Base-by-base conservation (phyloP, 2,888 invertebrate species). In the Acrobasis consociella region DNA sequence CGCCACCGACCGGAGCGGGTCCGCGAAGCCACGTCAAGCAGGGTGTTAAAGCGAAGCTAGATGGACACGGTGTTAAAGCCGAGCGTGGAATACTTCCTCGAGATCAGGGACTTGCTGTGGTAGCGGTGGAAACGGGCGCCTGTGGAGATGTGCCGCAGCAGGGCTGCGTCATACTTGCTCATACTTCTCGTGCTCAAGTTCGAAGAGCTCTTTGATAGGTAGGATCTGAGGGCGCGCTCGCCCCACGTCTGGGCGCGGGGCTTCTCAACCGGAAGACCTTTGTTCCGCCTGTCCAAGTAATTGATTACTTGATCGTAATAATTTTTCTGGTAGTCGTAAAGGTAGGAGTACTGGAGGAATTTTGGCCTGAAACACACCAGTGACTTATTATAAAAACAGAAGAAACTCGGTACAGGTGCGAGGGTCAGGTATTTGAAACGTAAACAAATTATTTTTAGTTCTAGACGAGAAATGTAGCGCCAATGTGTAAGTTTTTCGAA, bases 291-390 rank as follows among this genome's bases (percentile, higher is more conserved):
- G 84, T 97, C 96, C 87, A 97, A 86, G 89, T 96, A 97, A 63
- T 95, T 95, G 84, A 97, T 96, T 66, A 96, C 95, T 81, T 97
- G 97, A 81, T 97, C 95, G 87, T 97, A 97, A 85, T 97, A 97
- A 89, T 96, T 97, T 86, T 95, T 94, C 89, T 96, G 95, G 91
- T 97, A 97, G 85, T 97, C 95, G 89, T 96, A 96, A 84, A 97
- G 93, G 84, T 97, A 97, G 80, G 93, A 94, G 92, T 97, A 97
- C 81, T 96, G 96, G 52, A 96, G 94, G 88, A 95, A 95, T 82
- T 95, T 95, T 17, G 97, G 97, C 83, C 96, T 96, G 91, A 17
- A 87, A 91, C 65, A 62, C 56, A 65, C 50, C 37, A 51, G 49
- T 62, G n/a, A 53, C 37, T 17, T 15, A 31, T 61, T 22, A 58